Base-by-base conservation (phyloP, 2,888 invertebrate species). In the Pachycephus smyrnensis region DNA sequence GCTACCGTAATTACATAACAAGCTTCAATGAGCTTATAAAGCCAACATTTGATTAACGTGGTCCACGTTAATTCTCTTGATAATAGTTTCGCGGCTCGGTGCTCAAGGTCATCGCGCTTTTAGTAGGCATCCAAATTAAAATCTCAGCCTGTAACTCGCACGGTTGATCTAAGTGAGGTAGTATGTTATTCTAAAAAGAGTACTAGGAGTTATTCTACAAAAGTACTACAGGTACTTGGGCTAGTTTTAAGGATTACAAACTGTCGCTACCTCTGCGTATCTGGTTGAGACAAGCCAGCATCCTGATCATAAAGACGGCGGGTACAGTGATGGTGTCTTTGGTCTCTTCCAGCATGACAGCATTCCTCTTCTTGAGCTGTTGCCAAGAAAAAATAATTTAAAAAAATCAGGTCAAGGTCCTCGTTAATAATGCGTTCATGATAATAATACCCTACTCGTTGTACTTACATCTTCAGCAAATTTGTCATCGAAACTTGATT, bases 251-350 rank as follows among this genome's bases (percentile, higher is more conserved):
- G 30, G 83, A 86, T 86, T 83, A 88, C 85, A 86, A 86, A 84
- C 84, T 87, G 85, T 89, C 87, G 85, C 88, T 90, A 91, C 93
- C 92, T 91, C 94, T 92, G 84, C 94, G 93, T 86, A 94, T 94
- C 84, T 94, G 94, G 91, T 95, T 95, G 82, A 95, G 92, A 87
- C 95, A 95, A 69, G 95, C 94, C 88, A 95, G 89, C 94, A 95
- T 95, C 86, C 95, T 92, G 83, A 97, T 95, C 96, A 97, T 96
- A 90, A 97, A 96, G 76, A 96, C 95, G 31, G 97, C 97, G 55
- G 97, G 97, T 77, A 97, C 96, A 36, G 97, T 97, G 81, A 97
- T 96, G 1, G 97, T 97, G 89, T 97, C 97, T 90, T 95, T 94
- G 31, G 97, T 97, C 92, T 97, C 97, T 92, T 96, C 96, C 86